Percentiles rank a stretch among this genome's conserved stretches.
Evolutionary conservation across 2,113 vertebrate species (phyloP).

Genomic region (Misgurnus anguillicaudatus): DNA sequence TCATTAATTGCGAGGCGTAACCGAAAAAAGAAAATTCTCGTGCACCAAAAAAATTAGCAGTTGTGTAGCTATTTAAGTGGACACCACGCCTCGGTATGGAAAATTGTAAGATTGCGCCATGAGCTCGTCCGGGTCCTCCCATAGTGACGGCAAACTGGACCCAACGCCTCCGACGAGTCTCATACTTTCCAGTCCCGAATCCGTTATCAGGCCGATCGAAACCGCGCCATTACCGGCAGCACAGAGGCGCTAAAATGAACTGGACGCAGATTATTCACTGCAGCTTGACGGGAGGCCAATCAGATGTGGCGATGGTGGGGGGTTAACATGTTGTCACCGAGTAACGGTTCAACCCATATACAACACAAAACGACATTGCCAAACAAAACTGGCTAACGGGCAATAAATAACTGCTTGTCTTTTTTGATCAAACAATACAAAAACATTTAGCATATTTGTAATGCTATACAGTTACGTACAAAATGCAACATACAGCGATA

Average conservation of each 20-base stretch:
- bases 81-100: constrained; percentile 31
- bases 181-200: constrained; percentile 17
- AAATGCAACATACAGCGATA: neutral
- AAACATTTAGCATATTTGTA: neutral
- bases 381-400: neutral
- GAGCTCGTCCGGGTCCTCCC: constrained; percentile 8
- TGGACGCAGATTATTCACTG: neutral
- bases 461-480: neutral
- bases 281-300: constrained; percentile 37
- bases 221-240: neutral
- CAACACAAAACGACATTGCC: constrained; percentile 32
- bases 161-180: neutral
- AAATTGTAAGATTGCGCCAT: constrained; percentile 24
- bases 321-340: constrained; percentile 43
- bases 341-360: constrained; percentile 56
- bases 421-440: neutral
- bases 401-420: neutral
- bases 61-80: neutral
- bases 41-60: neutral
- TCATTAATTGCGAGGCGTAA: constrained; percentile 1
- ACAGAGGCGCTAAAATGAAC: neutral
- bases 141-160: neutral
- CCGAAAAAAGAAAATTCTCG: neutral
- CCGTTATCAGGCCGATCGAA: neutral
- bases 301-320: constrained; percentile 26